Conservation (phyloP, 2,113 vertebrate genomes). For the Alligator sinensis region DNA sequence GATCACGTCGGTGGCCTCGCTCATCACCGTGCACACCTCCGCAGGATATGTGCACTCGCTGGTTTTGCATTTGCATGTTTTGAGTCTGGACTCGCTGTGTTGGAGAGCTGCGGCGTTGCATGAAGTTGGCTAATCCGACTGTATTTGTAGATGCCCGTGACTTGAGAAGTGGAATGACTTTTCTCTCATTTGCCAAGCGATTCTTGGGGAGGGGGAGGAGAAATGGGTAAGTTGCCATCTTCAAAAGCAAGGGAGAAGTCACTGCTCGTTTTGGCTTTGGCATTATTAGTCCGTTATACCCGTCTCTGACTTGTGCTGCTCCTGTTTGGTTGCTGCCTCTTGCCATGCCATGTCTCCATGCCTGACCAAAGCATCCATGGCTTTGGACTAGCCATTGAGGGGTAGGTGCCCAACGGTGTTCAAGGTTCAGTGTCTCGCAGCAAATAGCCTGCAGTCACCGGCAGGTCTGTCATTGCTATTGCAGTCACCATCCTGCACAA, state of each 20-base stretch:
- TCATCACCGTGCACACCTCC: fast-evolving
- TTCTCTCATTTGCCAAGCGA: not conserved
- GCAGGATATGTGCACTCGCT: not conserved
- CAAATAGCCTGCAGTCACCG: not conserved
- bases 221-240: not conserved
- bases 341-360: not conserved
- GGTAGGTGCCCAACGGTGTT: not conserved
- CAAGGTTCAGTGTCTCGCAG: not conserved
- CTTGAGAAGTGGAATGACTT: not conserved
- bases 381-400: not conserved
- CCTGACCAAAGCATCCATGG: not conserved
- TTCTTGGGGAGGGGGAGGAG: not conserved
- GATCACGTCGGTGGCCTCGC: not conserved
- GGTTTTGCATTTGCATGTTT: not conserved
- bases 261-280: not conserved
- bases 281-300: no score
- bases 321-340: not conserved
- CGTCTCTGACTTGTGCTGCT: no score
- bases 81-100: not conserved
- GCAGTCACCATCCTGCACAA: not conserved
- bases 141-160: not conserved
- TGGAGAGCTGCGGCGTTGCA: not conserved
- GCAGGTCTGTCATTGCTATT: not conserved
- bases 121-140: not conserved
- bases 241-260: not conserved